Conservation (phyloP, 1,140 invertebrate genomes). For the Hypothenemus hampei region DNA sequence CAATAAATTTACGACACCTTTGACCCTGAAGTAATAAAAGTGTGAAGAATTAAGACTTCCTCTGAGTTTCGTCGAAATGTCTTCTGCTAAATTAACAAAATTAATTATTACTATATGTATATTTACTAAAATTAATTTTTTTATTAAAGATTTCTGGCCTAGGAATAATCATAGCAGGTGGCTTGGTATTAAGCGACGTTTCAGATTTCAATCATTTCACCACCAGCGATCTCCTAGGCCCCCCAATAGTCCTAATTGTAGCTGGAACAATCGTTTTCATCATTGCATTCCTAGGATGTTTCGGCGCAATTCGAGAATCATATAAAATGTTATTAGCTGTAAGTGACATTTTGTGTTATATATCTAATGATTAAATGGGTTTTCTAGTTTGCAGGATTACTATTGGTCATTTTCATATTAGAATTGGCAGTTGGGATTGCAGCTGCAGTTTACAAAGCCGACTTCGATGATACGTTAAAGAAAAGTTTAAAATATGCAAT, state of each 20-base stretch:
- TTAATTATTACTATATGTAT: background rate
- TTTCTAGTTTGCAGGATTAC: slow-evolving; percentile 63
- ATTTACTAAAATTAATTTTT: slow-evolving; percentile 1
- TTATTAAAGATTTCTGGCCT: slow-evolving; percentile 56
- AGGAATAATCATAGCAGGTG: slow-evolving; percentile 55
- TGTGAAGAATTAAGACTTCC: background rate
- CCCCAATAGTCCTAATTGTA: slow-evolving; percentile 61
- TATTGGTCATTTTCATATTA: slow-evolving; percentile 66
- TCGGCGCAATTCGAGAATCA: slow-evolving; percentile 66
- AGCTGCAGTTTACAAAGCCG: slow-evolving; percentile 60
- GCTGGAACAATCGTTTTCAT: slow-evolving; percentile 64
- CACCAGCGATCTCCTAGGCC: slow-evolving; percentile 52
- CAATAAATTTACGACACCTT: background rate
- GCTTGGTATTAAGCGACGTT: slow-evolving; percentile 52
- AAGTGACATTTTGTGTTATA: slow-evolving; percentile 44
- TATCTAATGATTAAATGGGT: slow-evolving; percentile 2
- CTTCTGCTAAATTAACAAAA: background rate
- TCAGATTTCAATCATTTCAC: slow-evolving; percentile 54
- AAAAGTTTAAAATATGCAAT: slow-evolving; percentile 53
- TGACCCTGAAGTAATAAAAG: background rate
- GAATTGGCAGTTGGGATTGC: slow-evolving; percentile 71
- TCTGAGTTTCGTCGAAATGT: background rate
- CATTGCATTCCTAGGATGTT: slow-evolving; percentile 71
- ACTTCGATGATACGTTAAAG: slow-evolving; percentile 52
- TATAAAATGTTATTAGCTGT: slow-evolving; percentile 61